A percentile compares a stretch with the other conserved stretches of the same genome.
phyloP scores from a whole-genome alignment of 2,797 vertebrate species.

The Cossypha niveicapilla region DNA sequence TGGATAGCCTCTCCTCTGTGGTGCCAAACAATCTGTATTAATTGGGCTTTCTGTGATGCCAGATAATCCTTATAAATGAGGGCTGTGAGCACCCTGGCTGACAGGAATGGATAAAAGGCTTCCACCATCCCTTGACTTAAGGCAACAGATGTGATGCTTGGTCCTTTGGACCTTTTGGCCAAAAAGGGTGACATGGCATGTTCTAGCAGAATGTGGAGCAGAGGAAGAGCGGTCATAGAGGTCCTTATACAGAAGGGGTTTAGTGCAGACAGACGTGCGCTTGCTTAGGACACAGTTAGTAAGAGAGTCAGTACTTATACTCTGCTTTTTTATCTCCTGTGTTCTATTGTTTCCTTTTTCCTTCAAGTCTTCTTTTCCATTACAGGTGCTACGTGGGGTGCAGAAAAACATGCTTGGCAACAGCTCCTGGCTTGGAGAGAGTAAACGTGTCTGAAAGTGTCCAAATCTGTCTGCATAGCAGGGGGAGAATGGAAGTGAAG shows the following conservation, averaged over 20 bases:
- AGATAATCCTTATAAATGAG: not conserved
- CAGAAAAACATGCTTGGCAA: not conserved
- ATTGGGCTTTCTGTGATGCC: not conserved
- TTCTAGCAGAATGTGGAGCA: not conserved
- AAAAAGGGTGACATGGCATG: not conserved
- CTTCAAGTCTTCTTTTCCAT: not conserved
- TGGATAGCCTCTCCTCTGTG: not conserved
- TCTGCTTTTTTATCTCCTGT: not conserved
- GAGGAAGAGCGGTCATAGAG: not conserved
- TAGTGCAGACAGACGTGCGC: accelerated
- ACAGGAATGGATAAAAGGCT: not conserved
- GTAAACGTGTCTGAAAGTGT: not conserved
- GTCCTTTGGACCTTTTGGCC: not conserved
- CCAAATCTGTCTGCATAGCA: not conserved
- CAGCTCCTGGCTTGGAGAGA: not conserved
- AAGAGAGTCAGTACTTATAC: not conserved
- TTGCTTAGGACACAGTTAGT: not conserved
- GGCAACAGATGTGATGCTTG: accelerated
- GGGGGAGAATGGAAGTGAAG: not conserved
- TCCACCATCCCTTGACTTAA: not conserved
- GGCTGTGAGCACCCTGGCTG: not conserved
- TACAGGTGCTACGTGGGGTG: not conserved
- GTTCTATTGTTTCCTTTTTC: not conserved
- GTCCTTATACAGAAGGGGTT: not conserved
- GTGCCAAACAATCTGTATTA: no score